Base-by-base conservation (phyloP, 1,140 invertebrate species). In the Acromyrmex echinatior region DNA sequence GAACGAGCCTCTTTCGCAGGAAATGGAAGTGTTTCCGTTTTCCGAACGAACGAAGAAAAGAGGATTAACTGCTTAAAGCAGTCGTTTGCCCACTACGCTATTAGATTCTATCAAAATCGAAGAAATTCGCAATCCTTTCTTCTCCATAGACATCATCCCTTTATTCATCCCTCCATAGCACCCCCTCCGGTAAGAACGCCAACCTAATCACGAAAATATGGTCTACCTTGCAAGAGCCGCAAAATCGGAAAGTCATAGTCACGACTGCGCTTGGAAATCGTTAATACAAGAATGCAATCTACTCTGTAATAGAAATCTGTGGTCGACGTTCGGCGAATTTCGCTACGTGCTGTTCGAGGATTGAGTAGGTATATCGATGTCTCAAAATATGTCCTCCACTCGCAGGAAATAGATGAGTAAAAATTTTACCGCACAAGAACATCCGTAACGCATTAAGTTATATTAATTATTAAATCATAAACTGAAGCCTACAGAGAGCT, bases 21-120 rank as follows among this genome's bases (percentile, higher is more conserved):
- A 86, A 74, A 86, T 90, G 71, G 28, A 80, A 80, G 79, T 88
- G 68, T 86, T 80, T 74, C 39, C 39, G 88, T 85, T 86, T 70
- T 66, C 28, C 28, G 66, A 79, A 25, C 70, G 71, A 88, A 86
- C 68, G 76, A 56, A 56, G 68, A 14, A 76, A 45, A 39, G 58
- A 45, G 76, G 62, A 70, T 86, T 86, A 90, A 68, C 78, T 68
- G 68, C 12, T 76, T 31, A 28, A 16, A 53, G 53, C 39, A 49
- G 31, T 60, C 77, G 73, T 82, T 86, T 58, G 25, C 51, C 31
- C 39, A 35, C 35, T 9, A 53, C 2, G 74, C 49, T 66, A 86
- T 89, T 73, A 65, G 73, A 87, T 88, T 65, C 71, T 73, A 88
- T 89, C 28, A 45, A 53, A 7, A 58, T 66, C 76, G 21, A 70